These are phyloP conservation scores for Tautogolabrus adspersus DNA, from an alignment of 2,113 vertebrate species.

Conservation along the genomic window DNA sequence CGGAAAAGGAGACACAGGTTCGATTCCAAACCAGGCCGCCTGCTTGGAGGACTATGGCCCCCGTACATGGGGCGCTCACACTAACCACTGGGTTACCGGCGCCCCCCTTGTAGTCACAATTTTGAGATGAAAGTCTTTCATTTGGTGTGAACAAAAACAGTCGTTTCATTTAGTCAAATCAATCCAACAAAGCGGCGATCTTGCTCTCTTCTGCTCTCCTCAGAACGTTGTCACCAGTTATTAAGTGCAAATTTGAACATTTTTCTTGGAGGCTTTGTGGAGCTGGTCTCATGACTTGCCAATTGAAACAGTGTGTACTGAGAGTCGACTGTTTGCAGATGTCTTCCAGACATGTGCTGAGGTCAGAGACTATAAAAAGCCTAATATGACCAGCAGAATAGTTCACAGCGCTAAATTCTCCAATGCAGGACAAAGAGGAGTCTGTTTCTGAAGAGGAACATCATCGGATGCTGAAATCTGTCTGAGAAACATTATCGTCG, in stretches of 20 bases:
- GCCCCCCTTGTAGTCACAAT: no score
- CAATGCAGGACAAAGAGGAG: slow-evolving; percentile 13
- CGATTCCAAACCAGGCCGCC: no score
- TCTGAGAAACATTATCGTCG: background rate
- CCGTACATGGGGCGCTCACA: no score
- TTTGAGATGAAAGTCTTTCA: no score
- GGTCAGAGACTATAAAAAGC: slow-evolving; percentile 68
- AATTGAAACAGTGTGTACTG: slow-evolving; percentile 53
- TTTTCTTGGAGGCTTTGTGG: slow-evolving; percentile 53
- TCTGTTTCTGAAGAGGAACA: background rate
- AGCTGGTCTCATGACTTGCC: slow-evolving; percentile 75
- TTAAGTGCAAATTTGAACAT: background rate
- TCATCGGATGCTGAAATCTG: background rate
- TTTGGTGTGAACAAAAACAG: background rate
- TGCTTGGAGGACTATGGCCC: no score
- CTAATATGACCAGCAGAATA: slow-evolving; percentile 11
- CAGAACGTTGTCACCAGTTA: background rate
- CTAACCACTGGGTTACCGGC: no score
- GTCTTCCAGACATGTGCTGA: slow-evolving; percentile 55
- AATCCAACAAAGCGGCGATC: background rate
- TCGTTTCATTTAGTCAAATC: background rate
- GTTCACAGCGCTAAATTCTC: slow-evolving; percentile 24
- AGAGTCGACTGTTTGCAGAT: slow-evolving; percentile 56
- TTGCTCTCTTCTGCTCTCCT: background rate
- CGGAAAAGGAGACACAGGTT: no score